phyloP scores from a whole-genome alignment of 2,113 vertebrate species.

The Oenanthe melanoleuca region DNA sequence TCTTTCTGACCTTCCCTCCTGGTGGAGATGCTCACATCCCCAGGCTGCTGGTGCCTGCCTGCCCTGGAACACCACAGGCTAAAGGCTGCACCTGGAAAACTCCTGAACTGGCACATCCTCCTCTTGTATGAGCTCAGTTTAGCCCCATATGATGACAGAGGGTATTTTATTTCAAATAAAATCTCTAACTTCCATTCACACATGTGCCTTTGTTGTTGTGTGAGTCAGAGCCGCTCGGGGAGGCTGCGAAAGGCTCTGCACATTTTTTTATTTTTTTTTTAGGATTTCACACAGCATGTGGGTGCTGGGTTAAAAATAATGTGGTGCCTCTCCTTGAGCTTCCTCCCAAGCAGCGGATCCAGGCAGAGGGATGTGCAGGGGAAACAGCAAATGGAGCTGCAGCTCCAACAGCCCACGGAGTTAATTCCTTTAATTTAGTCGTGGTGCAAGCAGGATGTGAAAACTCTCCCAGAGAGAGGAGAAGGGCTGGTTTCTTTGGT shows the following conservation, averaged over 20 bases:
- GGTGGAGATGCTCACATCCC: not conserved
- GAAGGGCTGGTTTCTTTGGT: not conserved
- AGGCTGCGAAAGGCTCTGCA: not conserved
- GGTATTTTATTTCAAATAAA: not conserved
- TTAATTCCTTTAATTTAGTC: not conserved
- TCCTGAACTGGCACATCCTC: not conserved
- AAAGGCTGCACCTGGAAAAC: not conserved
- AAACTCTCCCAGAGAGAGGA: not conserved
- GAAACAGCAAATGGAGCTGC: not conserved
- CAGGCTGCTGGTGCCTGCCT: not conserved
- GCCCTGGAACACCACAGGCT: rapidly evolving
- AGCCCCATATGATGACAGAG: not conserved
- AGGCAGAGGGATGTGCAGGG: not conserved
- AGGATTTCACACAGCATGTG: conserved; percentile 4
- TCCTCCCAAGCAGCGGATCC: not conserved
- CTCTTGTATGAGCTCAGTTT: not conserved
- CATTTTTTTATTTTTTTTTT: not conserved
- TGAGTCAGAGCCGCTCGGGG: conserved; percentile 32
- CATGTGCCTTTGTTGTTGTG: not conserved
- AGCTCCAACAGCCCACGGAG: not conserved
- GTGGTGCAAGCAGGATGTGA: not conserved
- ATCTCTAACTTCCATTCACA: not conserved
- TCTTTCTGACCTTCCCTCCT: not conserved
- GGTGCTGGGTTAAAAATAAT: conserved; percentile 43
- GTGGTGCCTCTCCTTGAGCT: conserved; percentile 15